Conservation (phyloP, 1,140 invertebrate genomes). For the Drosophila sp. region DNA sequence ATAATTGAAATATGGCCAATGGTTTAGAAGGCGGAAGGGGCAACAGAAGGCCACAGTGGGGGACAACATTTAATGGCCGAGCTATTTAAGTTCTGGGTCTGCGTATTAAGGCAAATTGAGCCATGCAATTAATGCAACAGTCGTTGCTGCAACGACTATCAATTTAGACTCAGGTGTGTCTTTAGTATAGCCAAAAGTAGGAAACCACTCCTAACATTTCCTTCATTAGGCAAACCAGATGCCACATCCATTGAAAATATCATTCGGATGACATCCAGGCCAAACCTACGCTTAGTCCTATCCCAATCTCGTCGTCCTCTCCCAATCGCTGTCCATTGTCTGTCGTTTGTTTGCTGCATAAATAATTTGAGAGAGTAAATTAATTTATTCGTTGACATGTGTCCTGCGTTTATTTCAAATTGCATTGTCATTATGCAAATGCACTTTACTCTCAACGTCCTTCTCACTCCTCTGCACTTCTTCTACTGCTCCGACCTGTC, state of each 20-base stretch:
- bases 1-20: conserved; percentile 74
- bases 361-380: conserved; percentile 79
- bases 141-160: conserved; percentile 49
- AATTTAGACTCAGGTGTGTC: conserved; percentile 40
- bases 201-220: conserved; percentile 43
- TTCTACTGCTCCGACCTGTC: conserved; percentile 18
- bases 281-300: conserved; percentile 21
- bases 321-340: conserved; percentile 19
- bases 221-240: conserved; percentile 56
- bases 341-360: conserved; percentile 71
- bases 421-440: conserved; percentile 83
- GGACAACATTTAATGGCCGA: conserved; percentile 26
- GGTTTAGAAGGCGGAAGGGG: conserved; percentile 1
- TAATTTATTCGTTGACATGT: conserved; percentile 83
- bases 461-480: neutral
- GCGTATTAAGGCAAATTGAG: conserved; percentile 63
- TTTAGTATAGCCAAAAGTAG: conserved; percentile 3
- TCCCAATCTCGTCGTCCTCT: neutral
- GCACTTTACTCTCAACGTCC: conserved; percentile 53
- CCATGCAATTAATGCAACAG: conserved; percentile 74
- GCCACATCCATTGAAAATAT: conserved; percentile 49
- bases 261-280: conserved; percentile 24
- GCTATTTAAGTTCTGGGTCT: conserved; percentile 63
- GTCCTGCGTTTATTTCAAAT: conserved; percentile 79
- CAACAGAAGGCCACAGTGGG: neutral